Conservation (phyloP, 2,888 invertebrate species). For the Zonitis immaculata region DNA sequence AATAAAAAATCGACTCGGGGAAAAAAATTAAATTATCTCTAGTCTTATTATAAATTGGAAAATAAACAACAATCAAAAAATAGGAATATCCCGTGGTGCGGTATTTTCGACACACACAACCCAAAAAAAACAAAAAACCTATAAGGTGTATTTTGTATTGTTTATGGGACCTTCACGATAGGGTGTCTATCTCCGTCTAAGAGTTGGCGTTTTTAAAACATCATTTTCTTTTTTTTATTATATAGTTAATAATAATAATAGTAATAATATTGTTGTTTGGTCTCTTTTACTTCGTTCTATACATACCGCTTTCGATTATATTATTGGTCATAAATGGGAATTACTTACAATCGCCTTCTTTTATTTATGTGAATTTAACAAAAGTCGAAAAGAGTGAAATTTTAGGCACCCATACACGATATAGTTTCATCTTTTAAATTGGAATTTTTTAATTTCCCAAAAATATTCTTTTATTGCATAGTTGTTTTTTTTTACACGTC, state of each 20-base stretch:
- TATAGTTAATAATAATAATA: not conserved
- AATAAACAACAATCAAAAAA: slow-evolving; percentile 9
- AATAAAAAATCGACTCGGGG: too few relatives aligned
- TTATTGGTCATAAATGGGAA: not conserved
- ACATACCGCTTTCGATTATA: not conserved
- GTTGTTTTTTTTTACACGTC: too few relatives aligned
- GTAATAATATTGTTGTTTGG: too few relatives aligned
- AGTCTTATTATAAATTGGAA: not conserved
- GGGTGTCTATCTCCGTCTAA: slow-evolving; percentile 11
- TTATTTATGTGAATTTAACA: not conserved
- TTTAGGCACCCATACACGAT: too few relatives aligned
- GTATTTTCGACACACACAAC: not conserved
- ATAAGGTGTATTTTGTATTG: slow-evolving; percentile 42
- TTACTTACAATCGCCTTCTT: not conserved
- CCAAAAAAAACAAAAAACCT: not conserved
- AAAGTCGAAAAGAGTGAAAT: not conserved
- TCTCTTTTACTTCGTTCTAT: too few relatives aligned
- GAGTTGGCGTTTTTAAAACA: not conserved
- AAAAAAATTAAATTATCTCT: not conserved
- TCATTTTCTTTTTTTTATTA: not conserved
- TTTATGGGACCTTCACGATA: slow-evolving; percentile 39
- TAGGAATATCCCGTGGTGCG: slow-evolving; percentile 2
- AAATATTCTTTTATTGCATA: too few relatives aligned
- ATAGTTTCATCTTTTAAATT: too few relatives aligned
- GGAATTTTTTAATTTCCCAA: too few relatives aligned